Base-by-base conservation (phyloP, 2,113 vertebrate genomes). In the Pheucticus melanocephalus region DNA sequence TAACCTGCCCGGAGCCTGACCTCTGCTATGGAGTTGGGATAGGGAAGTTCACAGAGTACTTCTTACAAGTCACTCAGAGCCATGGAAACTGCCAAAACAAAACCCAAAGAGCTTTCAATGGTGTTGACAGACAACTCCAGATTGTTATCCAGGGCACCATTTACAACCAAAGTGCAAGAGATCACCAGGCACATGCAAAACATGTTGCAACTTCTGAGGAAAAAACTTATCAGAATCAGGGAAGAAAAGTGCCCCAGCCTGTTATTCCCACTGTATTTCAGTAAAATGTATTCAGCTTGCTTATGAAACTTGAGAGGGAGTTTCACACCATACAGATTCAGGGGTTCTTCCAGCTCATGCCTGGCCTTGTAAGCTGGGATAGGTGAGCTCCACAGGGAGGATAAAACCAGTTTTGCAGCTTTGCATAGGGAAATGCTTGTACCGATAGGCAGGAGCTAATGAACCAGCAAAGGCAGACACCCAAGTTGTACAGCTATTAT, bases 11-110 rank as follows among this genome's bases (percentile, higher is more conserved):
- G 16, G 16, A 83, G 15, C 35, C 42, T 40, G 51, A 51, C 17
- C 22, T 1, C 1, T 0, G 0, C 31, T 25, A 7, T 4, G 21
- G n/a, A 65, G 18, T 5, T 64, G 24, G 14, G 18, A 35, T 5
- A 15, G 9, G 17, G 54, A 53, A 77, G 66, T 56, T 86, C 64
- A 57, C 9, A 31, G 35, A 86, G 12, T 23, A 45, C 15, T 12
- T 69, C 40, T 70, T 70, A 14, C 5, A 10, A 76, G 20, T 56
- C 65, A 78, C 33, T 59, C 17, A 3, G 69, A 72, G 56, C 8
- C 44, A 60, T 27, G 30, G 53, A 87, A 93, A 83, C 23, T 65
- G 10, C 35, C 45, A 40, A 86, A 88, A 78, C 39, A 75, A 40
- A 81, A 84, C 8, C 15, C 7, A 44, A 59, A 56, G 71, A 39